These are phyloP conservation scores for Silurus glanis DNA, from an alignment of 2,113 vertebrate genomes.

Conservation along the genomic window DNA sequence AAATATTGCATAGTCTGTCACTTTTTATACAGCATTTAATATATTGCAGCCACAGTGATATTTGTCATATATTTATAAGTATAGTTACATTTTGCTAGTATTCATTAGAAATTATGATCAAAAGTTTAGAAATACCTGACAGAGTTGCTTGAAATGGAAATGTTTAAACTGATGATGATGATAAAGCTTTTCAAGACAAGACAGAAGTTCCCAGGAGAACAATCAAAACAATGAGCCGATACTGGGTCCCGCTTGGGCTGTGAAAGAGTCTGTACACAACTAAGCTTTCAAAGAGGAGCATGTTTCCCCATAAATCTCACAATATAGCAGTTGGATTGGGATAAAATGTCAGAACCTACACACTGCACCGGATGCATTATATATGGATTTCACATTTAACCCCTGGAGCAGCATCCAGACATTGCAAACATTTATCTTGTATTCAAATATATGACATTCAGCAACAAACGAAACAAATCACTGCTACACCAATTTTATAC, in stretches of 20 bases:
- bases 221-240: not conserved
- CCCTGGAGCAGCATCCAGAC: not conserved
- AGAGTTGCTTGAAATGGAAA: not conserved
- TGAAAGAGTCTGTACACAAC: not conserved
- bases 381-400: conserved; percentile 13
- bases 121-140: not conserved
- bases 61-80: not conserved
- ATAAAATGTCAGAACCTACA: not conserved
- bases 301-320: not conserved
- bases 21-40: conserved; percentile 21
- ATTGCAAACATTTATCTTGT: not conserved
- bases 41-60: not conserved
- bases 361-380: not conserved
- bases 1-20: conserved; percentile 24
- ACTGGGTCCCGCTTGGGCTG: not conserved
- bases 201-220: no score
- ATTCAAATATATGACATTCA: conserved; percentile 4
- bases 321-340: not conserved
- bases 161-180: not conserved
- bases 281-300: not conserved
- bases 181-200: not conserved
- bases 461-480: not conserved
- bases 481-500: not conserved
- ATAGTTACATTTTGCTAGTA: not conserved
- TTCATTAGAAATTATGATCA: conserved; percentile 4